Evolutionary conservation across 2,888 invertebrate genomes (phyloP).

Genomic region (Ethmia dodecea): DNA sequence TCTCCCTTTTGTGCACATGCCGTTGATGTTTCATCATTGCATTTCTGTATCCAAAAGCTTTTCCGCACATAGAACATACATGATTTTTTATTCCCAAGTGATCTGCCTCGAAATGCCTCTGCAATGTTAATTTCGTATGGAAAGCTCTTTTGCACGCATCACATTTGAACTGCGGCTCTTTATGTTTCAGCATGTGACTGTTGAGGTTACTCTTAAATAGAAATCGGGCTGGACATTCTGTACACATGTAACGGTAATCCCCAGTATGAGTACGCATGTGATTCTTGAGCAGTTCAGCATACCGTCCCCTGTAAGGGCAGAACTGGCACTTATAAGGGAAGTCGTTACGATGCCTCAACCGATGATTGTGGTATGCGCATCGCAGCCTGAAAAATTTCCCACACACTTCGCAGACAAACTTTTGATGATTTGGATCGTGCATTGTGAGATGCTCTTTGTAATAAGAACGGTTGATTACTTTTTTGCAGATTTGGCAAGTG

Average conservation of each 20-base stretch:
- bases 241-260: constrained; percentile 41
- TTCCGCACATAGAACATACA: constrained; percentile 41
- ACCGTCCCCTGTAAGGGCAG: constrained; percentile 21
- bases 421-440: constrained; percentile 47
- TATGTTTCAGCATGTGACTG: constrained; percentile 36
- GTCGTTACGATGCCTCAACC: constrained; percentile 16
- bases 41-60: constrained; percentile 45
- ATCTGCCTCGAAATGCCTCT: constrained; percentile 39
- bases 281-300: constrained; percentile 15
- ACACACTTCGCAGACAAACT: constrained; percentile 51
- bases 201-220: constrained; percentile 42
- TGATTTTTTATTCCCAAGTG: constrained; percentile 44
- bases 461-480: constrained; percentile 42
- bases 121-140: constrained; percentile 33
- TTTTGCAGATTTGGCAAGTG: constrained; percentile 31
- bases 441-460: constrained; percentile 47
- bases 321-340: constrained; percentile 19
- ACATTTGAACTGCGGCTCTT: constrained; percentile 39
- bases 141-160: constrained; percentile 39
- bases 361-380: constrained; percentile 37
- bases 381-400: constrained; percentile 43
- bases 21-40: constrained; percentile 45
- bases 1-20: constrained; percentile 44
- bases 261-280: constrained; percentile 17
- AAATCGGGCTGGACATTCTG: constrained; percentile 39